Conservation (phyloP, 2,113 vertebrate species). For the Hippocampus abdominalis region DNA sequence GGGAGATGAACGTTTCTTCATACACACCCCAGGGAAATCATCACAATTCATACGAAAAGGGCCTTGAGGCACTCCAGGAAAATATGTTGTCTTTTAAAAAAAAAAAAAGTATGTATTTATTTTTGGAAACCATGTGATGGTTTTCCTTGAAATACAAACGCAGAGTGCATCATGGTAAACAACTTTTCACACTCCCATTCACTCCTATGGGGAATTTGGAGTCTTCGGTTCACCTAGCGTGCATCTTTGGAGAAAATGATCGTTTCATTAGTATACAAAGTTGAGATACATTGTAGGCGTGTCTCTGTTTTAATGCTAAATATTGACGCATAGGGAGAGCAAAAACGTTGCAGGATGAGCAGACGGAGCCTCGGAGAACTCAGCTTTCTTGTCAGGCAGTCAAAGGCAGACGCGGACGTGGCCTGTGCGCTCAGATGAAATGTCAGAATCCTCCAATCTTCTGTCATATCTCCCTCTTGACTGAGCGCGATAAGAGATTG, state of each 20-base stretch:
- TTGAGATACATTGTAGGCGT: too few relatives aligned
- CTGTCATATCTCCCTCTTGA: slow-evolving; percentile 33
- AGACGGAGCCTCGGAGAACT: slow-evolving; percentile 37
- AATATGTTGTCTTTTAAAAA: too few relatives aligned
- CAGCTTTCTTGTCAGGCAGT: slow-evolving; percentile 45
- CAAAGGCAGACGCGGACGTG: slow-evolving; percentile 35
- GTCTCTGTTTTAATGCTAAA: background rate
- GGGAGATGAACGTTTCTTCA: background rate
- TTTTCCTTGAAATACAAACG: background rate
- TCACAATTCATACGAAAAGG: background rate
- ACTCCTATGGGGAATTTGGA: too few relatives aligned
- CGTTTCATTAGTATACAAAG: too few relatives aligned
- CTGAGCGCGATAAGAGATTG: slow-evolving; percentile 15
- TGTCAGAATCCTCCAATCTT: slow-evolving; percentile 35
- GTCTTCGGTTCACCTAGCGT: too few relatives aligned
- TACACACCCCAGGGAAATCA: background rate
- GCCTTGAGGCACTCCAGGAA: background rate
- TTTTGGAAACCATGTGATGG: background rate
- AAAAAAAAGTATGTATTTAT: too few relatives aligned
- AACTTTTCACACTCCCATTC: too few relatives aligned
- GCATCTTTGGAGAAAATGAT: too few relatives aligned
- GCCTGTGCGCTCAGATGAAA: slow-evolving; percentile 43
- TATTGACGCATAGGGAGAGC: slow-evolving; percentile 22
- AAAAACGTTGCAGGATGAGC: slow-evolving; percentile 38
- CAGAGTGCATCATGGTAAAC: too few relatives aligned